A percentile compares a stretch with the other conserved stretches of the same genome.
These are phyloP conservation scores for Stichopus horrens DNA, from an alignment of 53 echinoderm and acorn worm species.

Conservation along the genomic window DNA sequence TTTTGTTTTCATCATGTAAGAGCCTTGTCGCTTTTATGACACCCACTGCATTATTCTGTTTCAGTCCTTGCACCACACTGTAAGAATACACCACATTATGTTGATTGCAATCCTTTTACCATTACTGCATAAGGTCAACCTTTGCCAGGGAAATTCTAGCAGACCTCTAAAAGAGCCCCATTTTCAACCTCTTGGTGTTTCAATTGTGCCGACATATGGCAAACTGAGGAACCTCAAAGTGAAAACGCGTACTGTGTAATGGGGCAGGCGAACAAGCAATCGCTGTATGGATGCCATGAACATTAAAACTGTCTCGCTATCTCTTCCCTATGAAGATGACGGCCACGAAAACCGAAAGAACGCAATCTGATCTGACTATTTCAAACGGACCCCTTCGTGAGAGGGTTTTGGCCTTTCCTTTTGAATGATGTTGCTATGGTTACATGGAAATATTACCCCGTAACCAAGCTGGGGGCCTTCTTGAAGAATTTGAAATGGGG, in stretches of 20 bases:
- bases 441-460: slow-evolving; percentile 46
- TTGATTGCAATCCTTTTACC: not conserved
- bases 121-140: not conserved
- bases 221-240: not conserved
- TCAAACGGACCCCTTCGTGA: slow-evolving; percentile 23
- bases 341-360: not conserved
- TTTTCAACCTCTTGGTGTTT: not conserved
- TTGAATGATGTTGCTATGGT: slow-evolving; percentile 41
- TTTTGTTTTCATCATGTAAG: too few species aligned
- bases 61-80: not conserved
- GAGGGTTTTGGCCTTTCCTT: slow-evolving; percentile 17
- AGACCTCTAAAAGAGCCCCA: not conserved
- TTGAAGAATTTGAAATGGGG: slow-evolving; percentile 44
- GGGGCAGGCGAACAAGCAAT: not conserved
- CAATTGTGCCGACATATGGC: not conserved
- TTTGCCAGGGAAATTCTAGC: not conserved
- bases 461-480: slow-evolving; percentile 38
- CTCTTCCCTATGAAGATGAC: not conserved
- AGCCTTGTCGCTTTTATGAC: too few species aligned
- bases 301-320: not conserved
- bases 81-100: slow-evolving; percentile 2
- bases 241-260: not conserved
- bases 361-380: slow-evolving; percentile 36
- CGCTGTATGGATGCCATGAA: not conserved
- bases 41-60: too few species aligned